Base-by-base conservation (phyloP, 2,797 vertebrate genomes). In the Poecilia velifera region DNA sequence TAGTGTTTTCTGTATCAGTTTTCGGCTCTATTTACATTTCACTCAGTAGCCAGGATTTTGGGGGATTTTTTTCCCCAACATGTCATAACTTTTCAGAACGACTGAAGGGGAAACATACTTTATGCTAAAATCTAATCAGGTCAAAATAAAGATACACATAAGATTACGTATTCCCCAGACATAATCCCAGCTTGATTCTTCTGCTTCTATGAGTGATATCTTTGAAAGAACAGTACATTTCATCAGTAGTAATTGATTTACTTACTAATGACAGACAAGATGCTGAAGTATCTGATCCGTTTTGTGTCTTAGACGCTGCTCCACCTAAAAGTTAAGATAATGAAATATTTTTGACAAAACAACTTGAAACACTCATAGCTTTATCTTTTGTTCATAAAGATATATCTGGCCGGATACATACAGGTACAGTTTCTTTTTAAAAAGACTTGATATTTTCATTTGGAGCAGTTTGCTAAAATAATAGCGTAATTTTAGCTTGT, bases 121-220 rank as follows among this genome's bases (percentile, higher is more conserved):
- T 89, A 82, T 83, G 47, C 80, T 84, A 74, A 45, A 66, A 78
- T 77, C 68, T 82, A 73, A 83, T 81, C 28, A 78, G 49, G 81
- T 87, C 57, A 47, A 62, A 46, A n/a, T 13, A 13, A 43, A 22
- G 34, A 66, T 28, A 66, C 7, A 66, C 62, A 66, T 66, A 22
- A 9, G 62, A 36, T 64, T 20, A 36, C 6, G 2, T 18, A 41
- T 64, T 36, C 14, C 31, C 62, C 20, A 25, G 22, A 25, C 20
- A 12, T 68, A 41, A 68, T 10, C 36, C 39, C 36, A 68, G 18
- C 22, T 3, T 68, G 36, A 22, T 41, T 22, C 36, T 41, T 22
- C 20, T 6, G 8, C 39, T 68, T 39, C 5, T 10, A 22, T 41
- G 20, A 41, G 3, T 25, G 36, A 14, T 13, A 25, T 68, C 20